A percentile compares a stretch with the other conserved stretches of the same genome.
phyloP scores from a whole-genome alignment of 1,140 invertebrate genomes.

The Ceratina japonica region DNA sequence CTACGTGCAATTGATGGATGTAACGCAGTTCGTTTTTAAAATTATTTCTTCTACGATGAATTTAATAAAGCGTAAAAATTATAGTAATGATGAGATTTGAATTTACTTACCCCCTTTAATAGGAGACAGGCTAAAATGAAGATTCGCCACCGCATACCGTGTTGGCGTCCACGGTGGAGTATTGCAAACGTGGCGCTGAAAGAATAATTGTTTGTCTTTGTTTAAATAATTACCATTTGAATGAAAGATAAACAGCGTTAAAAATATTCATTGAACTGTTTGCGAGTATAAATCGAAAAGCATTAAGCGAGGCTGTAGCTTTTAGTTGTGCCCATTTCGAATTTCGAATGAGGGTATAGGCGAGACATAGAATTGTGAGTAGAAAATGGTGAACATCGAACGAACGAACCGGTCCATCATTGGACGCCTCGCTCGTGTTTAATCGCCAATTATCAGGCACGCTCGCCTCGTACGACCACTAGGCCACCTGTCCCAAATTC shows the following conservation, averaged over 20 bases:
- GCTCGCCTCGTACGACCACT: slow-evolving; percentile 58
- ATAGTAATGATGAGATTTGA: no score
- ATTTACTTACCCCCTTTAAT: slow-evolving; percentile 77
- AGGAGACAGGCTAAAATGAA: slow-evolving; percentile 78
- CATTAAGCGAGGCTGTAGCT: not conserved
- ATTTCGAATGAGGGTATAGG: not conserved
- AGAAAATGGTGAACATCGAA: slow-evolving; percentile 33
- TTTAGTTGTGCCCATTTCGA: not conserved
- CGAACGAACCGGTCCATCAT: slow-evolving; percentile 41
- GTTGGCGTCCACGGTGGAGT: slow-evolving; percentile 68
- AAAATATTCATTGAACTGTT: no score
- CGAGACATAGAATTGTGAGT: slow-evolving; percentile 23
- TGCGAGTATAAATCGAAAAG: not conserved
- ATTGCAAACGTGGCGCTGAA: slow-evolving; percentile 51
- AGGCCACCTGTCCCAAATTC: slow-evolving; percentile 70
- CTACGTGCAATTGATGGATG: no score
- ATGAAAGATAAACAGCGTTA: not conserved
- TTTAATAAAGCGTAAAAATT: no score
- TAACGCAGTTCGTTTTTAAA: no score
- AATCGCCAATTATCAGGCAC: slow-evolving; percentile 62
- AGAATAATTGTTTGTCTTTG: not conserved
- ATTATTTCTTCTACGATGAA: no score
- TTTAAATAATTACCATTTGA: not conserved
- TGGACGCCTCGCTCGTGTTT: slow-evolving; percentile 56
- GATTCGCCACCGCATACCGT: slow-evolving; percentile 79